Evolutionary conservation across 2,797 vertebrate genomes (phyloP).

Genomic region (Gouania willdenowi): DNA sequence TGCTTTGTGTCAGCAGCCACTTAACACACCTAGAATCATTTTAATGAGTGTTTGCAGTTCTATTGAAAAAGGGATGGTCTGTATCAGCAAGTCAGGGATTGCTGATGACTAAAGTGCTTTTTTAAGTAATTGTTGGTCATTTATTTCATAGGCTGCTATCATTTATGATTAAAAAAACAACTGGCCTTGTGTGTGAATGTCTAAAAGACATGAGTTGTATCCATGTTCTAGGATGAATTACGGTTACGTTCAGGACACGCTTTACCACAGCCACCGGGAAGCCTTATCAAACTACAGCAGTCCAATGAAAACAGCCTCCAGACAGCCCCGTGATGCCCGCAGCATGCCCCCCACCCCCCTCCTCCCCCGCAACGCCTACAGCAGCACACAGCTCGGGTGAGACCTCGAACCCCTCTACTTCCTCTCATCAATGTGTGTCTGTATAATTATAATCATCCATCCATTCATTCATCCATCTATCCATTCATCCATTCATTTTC

Average conservation of each 20-base stretch:
- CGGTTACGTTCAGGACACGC: constrained; percentile 53
- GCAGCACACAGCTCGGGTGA: constrained; percentile 92
- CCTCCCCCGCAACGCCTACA: constrained; percentile 90
- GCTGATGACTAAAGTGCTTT: constrained; percentile 15
- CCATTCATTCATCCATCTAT: too few species aligned
- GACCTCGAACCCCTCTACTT: not conserved
- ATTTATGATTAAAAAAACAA: constrained; percentile 3
- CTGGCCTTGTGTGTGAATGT: constrained; percentile 6
- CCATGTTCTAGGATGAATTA: constrained; percentile 68
- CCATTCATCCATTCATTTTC: too few species aligned
- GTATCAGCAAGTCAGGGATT: constrained; percentile 32
- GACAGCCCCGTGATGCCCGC: constrained; percentile 80
- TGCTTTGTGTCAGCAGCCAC: constrained; percentile 5
- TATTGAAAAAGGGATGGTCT: constrained; percentile 33
- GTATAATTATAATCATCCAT: too few species aligned
- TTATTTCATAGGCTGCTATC: constrained; percentile 1
- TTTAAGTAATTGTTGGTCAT: not conserved
- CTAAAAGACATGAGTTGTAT: constrained; percentile 43
- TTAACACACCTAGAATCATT: constrained; percentile 1
- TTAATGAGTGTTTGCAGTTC: constrained; percentile 11
- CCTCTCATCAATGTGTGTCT: too few species aligned
- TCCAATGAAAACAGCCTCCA: constrained; percentile 78
- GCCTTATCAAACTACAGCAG: constrained; percentile 83
- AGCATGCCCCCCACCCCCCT: constrained; percentile 95
- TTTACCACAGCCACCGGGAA: constrained; percentile 66